phyloP scores from a whole-genome alignment of 2,113 vertebrate species.

The Chascanopsetta lugubris region DNA sequence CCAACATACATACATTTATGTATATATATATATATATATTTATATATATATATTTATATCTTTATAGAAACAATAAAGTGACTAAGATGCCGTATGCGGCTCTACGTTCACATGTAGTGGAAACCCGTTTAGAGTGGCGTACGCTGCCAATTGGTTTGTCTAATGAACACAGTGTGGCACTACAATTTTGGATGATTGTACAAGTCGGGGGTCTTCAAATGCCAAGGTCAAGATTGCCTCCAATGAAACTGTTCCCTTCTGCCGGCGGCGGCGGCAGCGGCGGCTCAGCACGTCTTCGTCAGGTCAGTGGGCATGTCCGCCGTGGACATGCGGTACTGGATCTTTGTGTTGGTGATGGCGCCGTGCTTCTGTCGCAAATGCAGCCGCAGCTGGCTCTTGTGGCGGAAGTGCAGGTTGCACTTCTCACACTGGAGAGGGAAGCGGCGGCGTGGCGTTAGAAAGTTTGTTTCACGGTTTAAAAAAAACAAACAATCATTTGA shows the following conservation, averaged over 20 bases:
- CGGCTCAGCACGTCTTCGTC: slow-evolving; percentile 90
- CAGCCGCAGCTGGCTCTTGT: slow-evolving; percentile 97
- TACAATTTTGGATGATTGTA: slow-evolving; percentile 83
- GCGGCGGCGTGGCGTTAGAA: neutral
- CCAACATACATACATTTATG: slow-evolving; percentile 68
- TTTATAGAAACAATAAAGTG: slow-evolving; percentile 84
- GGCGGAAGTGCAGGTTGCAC: slow-evolving; percentile 99
- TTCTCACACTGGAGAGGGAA: slow-evolving; percentile 90
- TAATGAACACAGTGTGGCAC: slow-evolving; percentile 84
- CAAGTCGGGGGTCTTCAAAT: slow-evolving; percentile 72
- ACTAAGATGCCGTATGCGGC: slow-evolving; percentile 78
- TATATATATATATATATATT: slow-evolving; percentile 64
- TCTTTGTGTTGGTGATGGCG: slow-evolving; percentile 99
- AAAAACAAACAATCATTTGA: no score
- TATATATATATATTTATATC: slow-evolving; percentile 74
- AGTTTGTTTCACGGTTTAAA: no score
- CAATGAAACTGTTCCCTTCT: slow-evolving; percentile 6
- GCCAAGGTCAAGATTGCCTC: slow-evolving; percentile 72
- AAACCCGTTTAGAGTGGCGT: slow-evolving; percentile 83
- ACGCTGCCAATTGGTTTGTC: slow-evolving; percentile 66
- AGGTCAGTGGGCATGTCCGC: slow-evolving; percentile 87
- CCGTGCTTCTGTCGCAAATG: slow-evolving; percentile 98
- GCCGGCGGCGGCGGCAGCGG: no score
- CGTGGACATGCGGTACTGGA: slow-evolving; percentile 92
- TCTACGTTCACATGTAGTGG: slow-evolving; percentile 83